Conservation (phyloP, 1,140 invertebrate species). For the Sinonovacula constricta region DNA sequence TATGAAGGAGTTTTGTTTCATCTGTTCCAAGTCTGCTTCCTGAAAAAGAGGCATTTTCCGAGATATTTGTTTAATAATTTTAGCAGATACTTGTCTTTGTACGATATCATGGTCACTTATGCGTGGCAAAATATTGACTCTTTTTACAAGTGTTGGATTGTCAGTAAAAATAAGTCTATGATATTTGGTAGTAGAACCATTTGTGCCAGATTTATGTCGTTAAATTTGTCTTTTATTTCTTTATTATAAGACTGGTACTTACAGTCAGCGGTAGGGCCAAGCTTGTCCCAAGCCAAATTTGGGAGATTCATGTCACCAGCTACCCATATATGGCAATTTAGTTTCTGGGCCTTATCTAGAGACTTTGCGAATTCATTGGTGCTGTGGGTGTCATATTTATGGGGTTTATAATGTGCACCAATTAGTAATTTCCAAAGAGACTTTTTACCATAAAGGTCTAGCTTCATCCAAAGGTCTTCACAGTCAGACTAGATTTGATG, state of each 20-base stretch:
- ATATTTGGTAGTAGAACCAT: constrained; percentile 13
- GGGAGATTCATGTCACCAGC: constrained; percentile 26
- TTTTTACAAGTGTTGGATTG: constrained; percentile 8
- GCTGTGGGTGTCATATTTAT: constrained; percentile 1
- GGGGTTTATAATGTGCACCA: constrained; percentile 19
- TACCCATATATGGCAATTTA: constrained; percentile 9
- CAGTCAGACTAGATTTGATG: background rate
- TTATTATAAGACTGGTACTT: constrained; percentile 23
- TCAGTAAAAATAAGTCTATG: constrained; percentile 17
- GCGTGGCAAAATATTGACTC: constrained; percentile 21
- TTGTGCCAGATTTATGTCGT: constrained; percentile 1
- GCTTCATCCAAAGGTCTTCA: background rate
- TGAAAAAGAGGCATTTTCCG: too few relatives aligned
- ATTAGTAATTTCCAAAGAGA: background rate
- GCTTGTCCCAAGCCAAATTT: constrained; percentile 23
- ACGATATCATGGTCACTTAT: constrained; percentile 29
- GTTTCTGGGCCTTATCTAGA: constrained; percentile 11
- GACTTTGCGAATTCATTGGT: constrained; percentile 2
- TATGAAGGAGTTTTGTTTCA: too few relatives aligned
- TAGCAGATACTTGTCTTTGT: constrained; percentile 13
- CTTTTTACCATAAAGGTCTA: constrained; percentile 7
- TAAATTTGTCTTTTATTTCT: constrained; percentile 3
- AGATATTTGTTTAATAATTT: too few relatives aligned
- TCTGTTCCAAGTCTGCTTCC: too few relatives aligned
- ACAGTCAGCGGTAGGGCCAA: constrained; percentile 6